Evolutionary conservation across 2,797 vertebrate genomes (phyloP).

Genomic region (Nasua narica): DNA sequence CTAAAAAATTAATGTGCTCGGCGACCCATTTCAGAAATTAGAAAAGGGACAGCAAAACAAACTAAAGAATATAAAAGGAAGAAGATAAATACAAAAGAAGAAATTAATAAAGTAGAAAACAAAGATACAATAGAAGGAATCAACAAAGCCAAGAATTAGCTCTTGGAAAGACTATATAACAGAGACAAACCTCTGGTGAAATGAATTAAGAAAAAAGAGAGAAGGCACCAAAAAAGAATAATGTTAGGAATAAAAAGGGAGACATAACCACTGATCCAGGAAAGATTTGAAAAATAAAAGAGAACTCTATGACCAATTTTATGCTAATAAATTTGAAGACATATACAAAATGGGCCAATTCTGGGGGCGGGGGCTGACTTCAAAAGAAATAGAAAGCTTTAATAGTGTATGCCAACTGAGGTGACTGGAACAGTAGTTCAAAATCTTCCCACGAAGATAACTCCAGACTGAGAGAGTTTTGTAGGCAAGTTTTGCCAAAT

Average conservation of each 20-base stretch:
- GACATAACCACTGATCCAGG: neutral
- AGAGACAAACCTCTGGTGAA: conserved; percentile 28
- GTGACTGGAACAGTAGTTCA: conserved; percentile 36
- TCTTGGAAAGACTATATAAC: conserved; percentile 41
- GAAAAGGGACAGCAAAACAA: conserved; percentile 28
- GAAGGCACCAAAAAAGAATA: neutral
- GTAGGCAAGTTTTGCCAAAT: conserved; percentile 43
- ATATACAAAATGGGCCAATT: conserved; percentile 42
- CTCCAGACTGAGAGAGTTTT: conserved; percentile 26
- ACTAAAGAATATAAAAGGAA: conserved; percentile 33
- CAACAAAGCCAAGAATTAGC: conserved; percentile 40
- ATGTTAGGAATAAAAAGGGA: conserved; percentile 7
- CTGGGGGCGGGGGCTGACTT: conserved; percentile 11
- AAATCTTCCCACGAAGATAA: conserved; percentile 46
- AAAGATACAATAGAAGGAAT: conserved; percentile 25
- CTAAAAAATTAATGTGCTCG: neutral
- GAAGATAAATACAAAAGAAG: conserved; percentile 49
- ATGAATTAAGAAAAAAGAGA: conserved; percentile 24
- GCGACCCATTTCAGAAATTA: conserved; percentile 11
- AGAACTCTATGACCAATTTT: conserved; percentile 11
- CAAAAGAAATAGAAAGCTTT: conserved; percentile 37
- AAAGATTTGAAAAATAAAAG: conserved; percentile 28
- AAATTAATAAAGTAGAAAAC: conserved; percentile 29
- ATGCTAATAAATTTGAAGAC: conserved; percentile 49
- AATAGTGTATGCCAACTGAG: conserved; percentile 8